Conservation (phyloP, 2,797 vertebrate species). For the Emydoidea blandingii region DNA sequence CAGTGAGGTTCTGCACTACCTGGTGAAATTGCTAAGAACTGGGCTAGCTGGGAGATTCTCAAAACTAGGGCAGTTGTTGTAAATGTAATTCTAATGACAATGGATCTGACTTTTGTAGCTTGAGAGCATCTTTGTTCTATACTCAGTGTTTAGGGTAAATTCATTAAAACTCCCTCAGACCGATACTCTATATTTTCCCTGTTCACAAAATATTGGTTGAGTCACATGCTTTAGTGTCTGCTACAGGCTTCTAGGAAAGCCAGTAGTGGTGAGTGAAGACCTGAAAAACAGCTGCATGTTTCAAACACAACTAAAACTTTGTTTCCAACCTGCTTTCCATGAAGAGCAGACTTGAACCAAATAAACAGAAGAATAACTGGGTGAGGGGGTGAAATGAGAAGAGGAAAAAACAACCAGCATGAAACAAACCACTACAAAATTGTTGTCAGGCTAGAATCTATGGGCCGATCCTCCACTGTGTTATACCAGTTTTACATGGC, state of each 20-base stretch:
- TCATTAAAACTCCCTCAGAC: not conserved
- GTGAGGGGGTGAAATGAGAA: not conserved
- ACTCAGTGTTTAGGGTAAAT: not conserved
- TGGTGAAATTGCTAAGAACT: no score
- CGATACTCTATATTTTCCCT: not conserved
- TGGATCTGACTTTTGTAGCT: not conserved
- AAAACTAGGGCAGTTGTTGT: not conserved
- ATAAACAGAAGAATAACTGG: not conserved
- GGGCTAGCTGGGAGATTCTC: no score
- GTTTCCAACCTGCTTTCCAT: not conserved
- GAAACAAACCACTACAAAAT: not conserved
- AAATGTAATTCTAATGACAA: not conserved
- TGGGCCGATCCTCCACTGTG: not conserved
- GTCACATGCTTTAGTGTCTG: not conserved
- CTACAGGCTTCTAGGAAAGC: not conserved
- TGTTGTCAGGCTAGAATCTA: not conserved
- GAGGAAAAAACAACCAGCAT: not conserved
- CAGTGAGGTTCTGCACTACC: no score
- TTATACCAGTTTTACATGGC: not conserved
- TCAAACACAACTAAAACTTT: not conserved
- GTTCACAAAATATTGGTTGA: not conserved
- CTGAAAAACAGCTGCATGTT: not conserved
- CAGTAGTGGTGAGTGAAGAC: not conserved
- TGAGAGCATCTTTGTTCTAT: not conserved
- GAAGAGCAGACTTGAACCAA: not conserved